Evolutionary conservation across 2,797 vertebrate species (phyloP).

Genomic region (Rhinoraja longicauda): DNA sequence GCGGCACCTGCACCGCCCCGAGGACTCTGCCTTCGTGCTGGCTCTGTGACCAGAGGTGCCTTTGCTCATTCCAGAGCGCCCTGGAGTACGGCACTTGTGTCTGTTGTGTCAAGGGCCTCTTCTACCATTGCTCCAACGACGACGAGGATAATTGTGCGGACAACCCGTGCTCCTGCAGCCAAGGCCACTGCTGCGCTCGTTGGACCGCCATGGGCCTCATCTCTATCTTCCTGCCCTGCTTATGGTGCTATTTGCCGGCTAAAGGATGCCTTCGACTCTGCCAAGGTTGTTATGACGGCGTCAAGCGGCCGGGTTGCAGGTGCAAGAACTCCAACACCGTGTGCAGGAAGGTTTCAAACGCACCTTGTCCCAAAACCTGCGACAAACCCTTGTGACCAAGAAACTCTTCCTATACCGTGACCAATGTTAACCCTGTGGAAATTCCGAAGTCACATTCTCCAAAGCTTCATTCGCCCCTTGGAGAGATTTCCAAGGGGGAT

Average conservation of each 20-base stretch:
- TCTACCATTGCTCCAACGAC: slow-evolving; percentile 94
- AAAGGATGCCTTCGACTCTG: slow-evolving; percentile 86
- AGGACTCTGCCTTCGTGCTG: slow-evolving; percentile 85
- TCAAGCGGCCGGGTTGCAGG: slow-evolving; percentile 84
- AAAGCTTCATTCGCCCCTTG: neutral
- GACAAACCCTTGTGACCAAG: slow-evolving; percentile 88
- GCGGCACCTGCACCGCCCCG: slow-evolving; percentile 74
- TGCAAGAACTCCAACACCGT: slow-evolving; percentile 94
- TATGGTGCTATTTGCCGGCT: slow-evolving; percentile 95
- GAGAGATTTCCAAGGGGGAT: neutral
- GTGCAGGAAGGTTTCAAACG: slow-evolving; percentile 84
- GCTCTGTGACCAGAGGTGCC: slow-evolving; percentile 85
- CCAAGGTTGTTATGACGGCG: slow-evolving; percentile 76
- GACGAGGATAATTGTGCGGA: slow-evolving; percentile 93
- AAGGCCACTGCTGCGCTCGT: slow-evolving; percentile 74
- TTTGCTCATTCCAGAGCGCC: slow-evolving; percentile 81
- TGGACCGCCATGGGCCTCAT: slow-evolving; percentile 85
- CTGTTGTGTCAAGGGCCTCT: slow-evolving; percentile 88
- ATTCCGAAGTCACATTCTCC: slow-evolving; percentile 35
- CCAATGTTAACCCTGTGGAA: slow-evolving; percentile 29
- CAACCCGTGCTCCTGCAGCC: slow-evolving; percentile 83
- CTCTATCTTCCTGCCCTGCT: slow-evolving; percentile 86
- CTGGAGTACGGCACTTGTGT: slow-evolving; percentile 89
- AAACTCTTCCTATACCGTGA: neutral
- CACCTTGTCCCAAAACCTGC: slow-evolving; percentile 74